Percentiles rank a stretch among this genome's conserved stretches.
Conservation (phyloP, 37 sponge, comb jelly and placozoan genomes). For the Axinella damicornis region DNA sequence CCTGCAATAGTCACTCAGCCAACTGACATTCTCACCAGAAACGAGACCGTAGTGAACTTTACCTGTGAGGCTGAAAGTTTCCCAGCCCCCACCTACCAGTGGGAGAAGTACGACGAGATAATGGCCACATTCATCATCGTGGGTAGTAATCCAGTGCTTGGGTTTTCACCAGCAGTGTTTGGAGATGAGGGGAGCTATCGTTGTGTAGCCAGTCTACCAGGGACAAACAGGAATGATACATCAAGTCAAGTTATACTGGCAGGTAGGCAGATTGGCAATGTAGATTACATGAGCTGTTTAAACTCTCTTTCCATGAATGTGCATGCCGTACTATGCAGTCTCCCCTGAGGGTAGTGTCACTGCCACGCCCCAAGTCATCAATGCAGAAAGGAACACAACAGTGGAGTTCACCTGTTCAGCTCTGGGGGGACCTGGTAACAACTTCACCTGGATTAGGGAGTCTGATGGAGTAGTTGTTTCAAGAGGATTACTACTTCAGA, state of each 20-base stretch:
- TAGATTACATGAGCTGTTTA: too few species aligned
- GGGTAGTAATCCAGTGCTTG: neutral
- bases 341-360: constrained; percentile 42
- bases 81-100: constrained; percentile 31
- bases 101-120: constrained; percentile 33
- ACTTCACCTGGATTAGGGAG: constrained; percentile 48
- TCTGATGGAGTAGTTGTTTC: neutral
- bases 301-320: too few species aligned
- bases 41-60: constrained; percentile 10
- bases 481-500: neutral
- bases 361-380: too few species aligned
- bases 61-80: constrained; percentile 40
- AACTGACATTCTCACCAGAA: neutral
- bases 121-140: neutral
- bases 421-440: constrained; percentile 68
- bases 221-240: too few species aligned
- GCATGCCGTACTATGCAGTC: neutral
- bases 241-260: too few species aligned
- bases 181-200: constrained; percentile 25
- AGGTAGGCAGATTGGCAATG: too few species aligned
- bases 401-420: constrained; percentile 52
- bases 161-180: constrained; percentile 7
- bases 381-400: too few species aligned
- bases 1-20: constrained; percentile 42
- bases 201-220: constrained; percentile 1